Evolutionary conservation across 2,888 invertebrate genomes (phyloP), one percentile per base, ranked within the genome.

Genomic region (Campoplex nolae): DNA sequence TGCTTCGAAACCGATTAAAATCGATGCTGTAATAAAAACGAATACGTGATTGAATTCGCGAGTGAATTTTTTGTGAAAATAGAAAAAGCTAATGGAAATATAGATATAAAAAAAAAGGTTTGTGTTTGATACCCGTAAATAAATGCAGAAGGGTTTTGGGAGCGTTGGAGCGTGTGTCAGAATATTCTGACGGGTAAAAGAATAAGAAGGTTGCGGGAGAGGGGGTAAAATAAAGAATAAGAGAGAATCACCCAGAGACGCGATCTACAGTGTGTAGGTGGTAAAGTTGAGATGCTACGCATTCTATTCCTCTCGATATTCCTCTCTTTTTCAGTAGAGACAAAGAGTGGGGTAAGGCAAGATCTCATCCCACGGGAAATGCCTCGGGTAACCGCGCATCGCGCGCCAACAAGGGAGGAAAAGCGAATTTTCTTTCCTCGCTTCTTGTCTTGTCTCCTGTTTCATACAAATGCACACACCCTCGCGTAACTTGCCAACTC

Each of bases 311-410:
- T 76, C 58, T 83, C 70, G 70, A 76, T 83, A 35, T 62, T 62
- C 32, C 32, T 62, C 32, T 62, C 62, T 62, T 62, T 62, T 62
- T 32, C 62, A 62, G 32, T 32, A 32, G 32, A 62, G 32, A 62
- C n/a, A 48, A 83, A 83, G 74, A 56, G 56, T 0, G 23, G 23
- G n/a, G 74, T 9, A 85, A 77, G 65, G 85, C 65, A 77, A 74
- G 77, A 85, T 73, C 73, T 82, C 71, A 82, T 90, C 88, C 88
- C 88, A 56, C 67, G 90, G 89, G 90, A 90, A 89, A 89, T 88
- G 89, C 87, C 81, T 28, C 80, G 85, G 81, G 70, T 79, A 71
- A 85, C 85, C 81, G 65, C 70, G 80, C 32, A 56, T 45, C 51
- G 58, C 75, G 87, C 87, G 87, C 87, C 83, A 73, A 88, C 71